These are phyloP conservation scores for Podargus strigoides DNA, from an alignment of 2,797 vertebrate species.

Conservation along the genomic window DNA sequence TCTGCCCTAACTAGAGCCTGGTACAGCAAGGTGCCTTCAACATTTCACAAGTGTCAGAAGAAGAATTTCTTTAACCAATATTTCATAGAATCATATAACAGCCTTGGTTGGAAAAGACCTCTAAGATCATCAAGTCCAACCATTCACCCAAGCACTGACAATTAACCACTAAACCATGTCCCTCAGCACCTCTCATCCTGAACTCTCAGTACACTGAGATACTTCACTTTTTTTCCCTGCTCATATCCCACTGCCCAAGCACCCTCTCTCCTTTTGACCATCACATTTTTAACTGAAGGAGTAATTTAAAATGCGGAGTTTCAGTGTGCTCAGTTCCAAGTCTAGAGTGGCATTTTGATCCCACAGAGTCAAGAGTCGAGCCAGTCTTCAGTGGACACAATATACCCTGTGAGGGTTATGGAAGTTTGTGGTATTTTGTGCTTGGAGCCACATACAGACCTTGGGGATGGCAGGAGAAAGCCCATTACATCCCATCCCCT, in stretches of 20 bases:
- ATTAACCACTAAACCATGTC: too few species aligned
- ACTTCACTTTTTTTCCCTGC: not conserved
- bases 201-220: not conserved
- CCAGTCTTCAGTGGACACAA: not conserved
- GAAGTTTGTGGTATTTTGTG: not conserved
- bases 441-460: fast-evolving
- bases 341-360: not conserved
- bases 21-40: not conserved
- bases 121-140: too few species aligned
- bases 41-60: not conserved
- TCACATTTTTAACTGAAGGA: not conserved
- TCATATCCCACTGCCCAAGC: not conserved
- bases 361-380: fast-evolving
- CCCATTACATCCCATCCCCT: not conserved
- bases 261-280: not conserved
- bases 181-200: not conserved
- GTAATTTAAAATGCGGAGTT: not conserved
- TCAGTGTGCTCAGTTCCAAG: not conserved
- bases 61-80: not conserved
- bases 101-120: too few species aligned
- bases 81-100: too few species aligned
- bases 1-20: not conserved
- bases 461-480: not conserved
- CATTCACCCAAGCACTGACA: too few species aligned
- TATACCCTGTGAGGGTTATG: fast-evolving